phyloP scores from a whole-genome alignment of 2,797 vertebrate species.

The Fistularia commersonii region DNA sequence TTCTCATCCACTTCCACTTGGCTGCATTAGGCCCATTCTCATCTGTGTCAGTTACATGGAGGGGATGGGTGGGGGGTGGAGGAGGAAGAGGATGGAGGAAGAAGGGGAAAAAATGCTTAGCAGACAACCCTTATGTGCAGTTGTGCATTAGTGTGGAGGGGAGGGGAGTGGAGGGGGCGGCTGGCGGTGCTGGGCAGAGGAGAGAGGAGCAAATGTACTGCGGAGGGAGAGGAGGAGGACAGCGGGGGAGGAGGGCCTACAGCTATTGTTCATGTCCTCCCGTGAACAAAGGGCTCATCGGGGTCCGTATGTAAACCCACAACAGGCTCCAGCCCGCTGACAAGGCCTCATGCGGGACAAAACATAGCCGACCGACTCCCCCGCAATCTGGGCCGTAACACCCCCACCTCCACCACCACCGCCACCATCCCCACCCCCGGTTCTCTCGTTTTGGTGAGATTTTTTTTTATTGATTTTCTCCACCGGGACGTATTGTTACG shows the following conservation, averaged over 20 bases:
- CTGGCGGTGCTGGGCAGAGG: constrained; percentile 68
- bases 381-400: constrained; percentile 45
- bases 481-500: constrained; percentile 64
- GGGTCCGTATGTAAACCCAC: constrained; percentile 75
- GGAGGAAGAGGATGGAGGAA: constrained; percentile 31
- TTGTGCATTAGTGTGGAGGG: constrained; percentile 57
- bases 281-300: constrained; percentile 80
- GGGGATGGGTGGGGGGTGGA: constrained; percentile 27
- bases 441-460: constrained; percentile 33
- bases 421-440: constrained; percentile 31
- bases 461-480: constrained; percentile 55
- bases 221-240: constrained; percentile 67
- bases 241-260: constrained; percentile 77
- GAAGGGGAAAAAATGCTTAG: constrained; percentile 61
- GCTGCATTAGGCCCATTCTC: constrained; percentile 66
- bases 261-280: constrained; percentile 82
- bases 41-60: constrained; percentile 67
- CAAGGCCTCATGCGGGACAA: constrained; percentile 74
- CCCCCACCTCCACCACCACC: constrained; percentile 42
- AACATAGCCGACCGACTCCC: constrained; percentile 59
- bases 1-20: constrained; percentile 39
- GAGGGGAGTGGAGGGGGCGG: constrained; percentile 46
- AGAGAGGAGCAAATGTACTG: constrained; percentile 72
- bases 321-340: constrained; percentile 71
- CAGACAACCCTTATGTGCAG: constrained; percentile 70